Conservation (phyloP, 2,113 vertebrate genomes). For the Herpailurus yagouaroundi region DNA sequence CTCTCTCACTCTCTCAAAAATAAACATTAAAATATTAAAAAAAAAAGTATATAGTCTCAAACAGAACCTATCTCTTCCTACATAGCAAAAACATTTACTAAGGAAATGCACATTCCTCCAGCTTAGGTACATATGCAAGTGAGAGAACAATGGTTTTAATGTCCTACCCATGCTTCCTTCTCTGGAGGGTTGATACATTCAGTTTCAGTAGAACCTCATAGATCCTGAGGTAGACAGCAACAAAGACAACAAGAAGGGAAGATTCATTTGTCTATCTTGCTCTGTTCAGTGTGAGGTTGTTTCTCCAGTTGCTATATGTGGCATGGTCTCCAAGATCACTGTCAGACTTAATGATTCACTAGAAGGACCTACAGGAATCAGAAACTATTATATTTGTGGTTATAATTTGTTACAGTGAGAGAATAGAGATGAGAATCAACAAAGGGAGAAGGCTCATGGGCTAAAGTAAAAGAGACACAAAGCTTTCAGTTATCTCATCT, state of each 20-base stretch:
- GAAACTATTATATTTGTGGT: neutral
- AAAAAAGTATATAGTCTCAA: neutral
- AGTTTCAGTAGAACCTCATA: neutral
- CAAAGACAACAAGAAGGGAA: neutral
- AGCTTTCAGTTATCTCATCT: neutral
- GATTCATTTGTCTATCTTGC: neutral
- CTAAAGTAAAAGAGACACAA: neutral
- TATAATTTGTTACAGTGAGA: neutral
- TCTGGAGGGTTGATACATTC: neutral
- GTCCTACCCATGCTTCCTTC: neutral
- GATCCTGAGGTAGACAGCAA: neutral
- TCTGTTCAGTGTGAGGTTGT: neutral
- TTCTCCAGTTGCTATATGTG: neutral
- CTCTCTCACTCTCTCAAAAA: too few species aligned
- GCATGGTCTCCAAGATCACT: neutral
- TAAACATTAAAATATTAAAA: too few species aligned
- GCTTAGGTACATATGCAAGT: neutral
- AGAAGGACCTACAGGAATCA: neutral
- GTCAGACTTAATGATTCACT: neutral
- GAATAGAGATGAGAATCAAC: neutral
- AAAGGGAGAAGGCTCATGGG: neutral
- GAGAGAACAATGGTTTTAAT: neutral
- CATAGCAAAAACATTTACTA: neutral
- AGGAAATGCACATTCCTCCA: neutral
- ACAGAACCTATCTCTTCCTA: neutral